Evolutionary conservation across 2,797 vertebrate genomes (phyloP).

Genomic region (Pteronotus mesoamericanus): DNA sequence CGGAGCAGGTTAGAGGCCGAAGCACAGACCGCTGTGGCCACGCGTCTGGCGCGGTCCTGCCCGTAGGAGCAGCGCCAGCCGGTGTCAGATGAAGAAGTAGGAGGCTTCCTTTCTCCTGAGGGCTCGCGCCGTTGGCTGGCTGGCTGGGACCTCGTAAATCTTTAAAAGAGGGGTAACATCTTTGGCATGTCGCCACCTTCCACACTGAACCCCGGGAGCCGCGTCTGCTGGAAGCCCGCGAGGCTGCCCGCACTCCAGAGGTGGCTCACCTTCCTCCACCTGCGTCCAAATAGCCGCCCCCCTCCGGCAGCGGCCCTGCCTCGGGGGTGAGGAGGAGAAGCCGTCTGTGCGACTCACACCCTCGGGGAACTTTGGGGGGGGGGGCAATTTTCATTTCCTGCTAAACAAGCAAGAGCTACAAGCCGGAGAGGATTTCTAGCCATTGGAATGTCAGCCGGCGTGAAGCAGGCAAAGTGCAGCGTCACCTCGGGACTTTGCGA

Average conservation of each 20-base stretch:
- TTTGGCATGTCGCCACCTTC: background rate
- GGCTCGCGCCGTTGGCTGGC: too few relatives aligned
- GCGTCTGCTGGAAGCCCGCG: background rate
- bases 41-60: background rate
- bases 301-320: background rate
- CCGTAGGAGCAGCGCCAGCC: background rate
- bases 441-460: background rate
- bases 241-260: background rate
- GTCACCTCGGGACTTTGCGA: background rate
- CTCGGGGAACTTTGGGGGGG: background rate
- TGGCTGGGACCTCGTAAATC: background rate
- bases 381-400: background rate
- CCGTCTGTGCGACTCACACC: background rate
- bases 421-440: background rate
- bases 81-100: background rate
- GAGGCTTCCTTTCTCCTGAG: background rate
- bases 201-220: background rate
- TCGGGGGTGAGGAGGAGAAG: background rate
- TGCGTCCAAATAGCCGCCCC: background rate
- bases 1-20: background rate
- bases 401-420: background rate
- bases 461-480: background rate
- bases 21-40: background rate
- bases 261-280: background rate
- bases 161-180: background rate